Percentiles rank a stretch among this genome's conserved stretches.
Conservation (phyloP, 2,888 invertebrate species). For the Harpagoxenus sublaevis region DNA sequence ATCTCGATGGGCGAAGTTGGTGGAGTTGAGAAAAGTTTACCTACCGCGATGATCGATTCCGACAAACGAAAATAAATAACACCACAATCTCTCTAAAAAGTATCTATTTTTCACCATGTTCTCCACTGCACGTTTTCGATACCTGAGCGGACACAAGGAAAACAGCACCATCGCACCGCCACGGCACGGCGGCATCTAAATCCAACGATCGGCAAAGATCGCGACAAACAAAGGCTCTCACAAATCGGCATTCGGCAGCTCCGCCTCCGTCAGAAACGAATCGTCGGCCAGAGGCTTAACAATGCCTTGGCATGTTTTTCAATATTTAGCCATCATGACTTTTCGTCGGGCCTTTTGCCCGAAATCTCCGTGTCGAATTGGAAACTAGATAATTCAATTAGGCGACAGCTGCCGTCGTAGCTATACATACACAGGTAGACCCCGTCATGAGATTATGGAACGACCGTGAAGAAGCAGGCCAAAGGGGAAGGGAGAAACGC, state of each 20-base stretch:
- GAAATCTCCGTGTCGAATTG: conserved; percentile 86
- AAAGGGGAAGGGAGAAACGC: conserved; percentile 40
- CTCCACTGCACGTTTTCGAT: conserved; percentile 54
- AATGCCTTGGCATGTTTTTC: conserved; percentile 85
- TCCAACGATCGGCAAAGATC: conserved; percentile 71
- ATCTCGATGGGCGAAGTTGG: neutral
- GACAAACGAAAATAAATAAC: conserved; percentile 38
- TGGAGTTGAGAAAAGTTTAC: neutral
- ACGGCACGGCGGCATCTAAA: conserved; percentile 70
- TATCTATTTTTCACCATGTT: conserved; percentile 47
- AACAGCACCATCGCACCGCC: conserved; percentile 5
- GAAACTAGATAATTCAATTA: conserved; percentile 86
- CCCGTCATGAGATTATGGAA: conserved; percentile 66
- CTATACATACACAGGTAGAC: conserved; percentile 71
- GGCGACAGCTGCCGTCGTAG: conserved; percentile 82
- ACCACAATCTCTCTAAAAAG: neutral
- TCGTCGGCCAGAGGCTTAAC: conserved; percentile 78
- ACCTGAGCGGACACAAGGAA: conserved; percentile 61
- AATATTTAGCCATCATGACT: conserved; percentile 86
- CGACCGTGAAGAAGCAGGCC: conserved; percentile 49
- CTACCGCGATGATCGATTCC: conserved; percentile 30
- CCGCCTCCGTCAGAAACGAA: conserved; percentile 76
- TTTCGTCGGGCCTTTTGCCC: conserved; percentile 83
- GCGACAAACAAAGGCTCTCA: conserved; percentile 78
- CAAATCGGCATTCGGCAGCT: conserved; percentile 76